These are phyloP conservation scores for Corythornis cristatus DNA, from an alignment of 2,113 vertebrate genomes.

Conservation along the genomic window DNA sequence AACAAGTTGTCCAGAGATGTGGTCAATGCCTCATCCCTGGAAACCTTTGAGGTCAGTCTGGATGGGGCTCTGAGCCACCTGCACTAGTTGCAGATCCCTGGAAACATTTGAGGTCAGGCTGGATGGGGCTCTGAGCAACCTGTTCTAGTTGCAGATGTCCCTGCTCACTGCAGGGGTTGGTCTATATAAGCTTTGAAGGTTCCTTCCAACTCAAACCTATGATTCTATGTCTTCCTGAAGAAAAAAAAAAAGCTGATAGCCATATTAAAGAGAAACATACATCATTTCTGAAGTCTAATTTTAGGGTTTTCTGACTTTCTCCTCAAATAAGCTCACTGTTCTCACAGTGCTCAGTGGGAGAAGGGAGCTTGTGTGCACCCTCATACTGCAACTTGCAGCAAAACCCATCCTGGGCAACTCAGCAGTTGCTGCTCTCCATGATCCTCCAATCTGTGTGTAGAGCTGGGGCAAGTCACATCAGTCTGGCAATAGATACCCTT, in stretches of 20 bases:
- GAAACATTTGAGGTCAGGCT: no score
- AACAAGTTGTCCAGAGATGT: not conserved
- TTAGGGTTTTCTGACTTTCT: not conserved
- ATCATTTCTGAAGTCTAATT: not conserved
- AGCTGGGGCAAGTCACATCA: not conserved
- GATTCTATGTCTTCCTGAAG: not conserved
- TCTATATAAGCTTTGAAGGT: not conserved
- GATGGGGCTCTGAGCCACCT: not conserved
- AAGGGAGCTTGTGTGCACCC: not conserved
- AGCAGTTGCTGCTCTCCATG: not conserved
- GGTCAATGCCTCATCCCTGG: not conserved
- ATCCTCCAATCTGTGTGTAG: not conserved
- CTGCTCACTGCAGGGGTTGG: not conserved
- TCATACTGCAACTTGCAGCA: slow-evolving; percentile 7
- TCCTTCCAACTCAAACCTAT: not conserved
- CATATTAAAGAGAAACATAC: accelerated
- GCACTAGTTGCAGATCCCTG: not conserved
- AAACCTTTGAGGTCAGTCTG: not conserved
- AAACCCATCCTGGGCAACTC: slow-evolving; percentile 10
- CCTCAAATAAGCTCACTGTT: not conserved
- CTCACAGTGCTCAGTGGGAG: slow-evolving; percentile 1
- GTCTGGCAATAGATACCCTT: not conserved
- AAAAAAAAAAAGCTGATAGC: not conserved
- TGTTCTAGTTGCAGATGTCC: not conserved
- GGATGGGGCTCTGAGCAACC: no score